Evolutionary conservation across 1,140 invertebrate genomes (phyloP).

Genomic region (Drosophila sucinea): DNA sequence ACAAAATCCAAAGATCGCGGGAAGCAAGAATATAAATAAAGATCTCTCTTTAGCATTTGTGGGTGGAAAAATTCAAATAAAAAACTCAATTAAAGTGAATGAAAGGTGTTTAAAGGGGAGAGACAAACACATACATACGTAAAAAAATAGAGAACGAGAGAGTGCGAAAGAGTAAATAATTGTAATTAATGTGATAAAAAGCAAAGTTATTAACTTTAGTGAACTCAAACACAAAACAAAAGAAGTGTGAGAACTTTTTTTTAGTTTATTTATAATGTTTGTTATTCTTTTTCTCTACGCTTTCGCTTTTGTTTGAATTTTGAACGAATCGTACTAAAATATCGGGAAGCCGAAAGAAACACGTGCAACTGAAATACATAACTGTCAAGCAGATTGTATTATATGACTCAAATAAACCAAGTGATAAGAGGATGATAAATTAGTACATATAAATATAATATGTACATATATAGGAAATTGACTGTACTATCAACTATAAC

Average conservation of each 20-base stretch:
- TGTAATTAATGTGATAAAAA: constrained; percentile 18
- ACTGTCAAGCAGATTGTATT: background rate
- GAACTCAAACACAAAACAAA: constrained; percentile 21
- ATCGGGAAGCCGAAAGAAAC: background rate
- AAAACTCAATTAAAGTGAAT: constrained; percentile 42
- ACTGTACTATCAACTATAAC: constrained; percentile 8
- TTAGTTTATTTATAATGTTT: constrained; percentile 38
- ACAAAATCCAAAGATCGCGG: constrained; percentile 25
- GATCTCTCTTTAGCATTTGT: constrained; percentile 12
- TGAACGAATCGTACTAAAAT: background rate
- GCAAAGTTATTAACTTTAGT: background rate
- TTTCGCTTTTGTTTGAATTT: constrained; percentile 46
- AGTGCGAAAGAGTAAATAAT: background rate
- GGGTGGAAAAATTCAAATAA: constrained; percentile 22
- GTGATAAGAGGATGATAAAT: constrained; percentile 4
- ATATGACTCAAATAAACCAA: constrained; percentile 9
- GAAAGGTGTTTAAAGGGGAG: constrained; percentile 21
- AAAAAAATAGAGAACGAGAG: constrained; percentile 5
- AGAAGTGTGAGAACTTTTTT: constrained; percentile 5
- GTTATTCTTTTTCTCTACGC: constrained; percentile 36
- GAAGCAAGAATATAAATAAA: constrained; percentile 2
- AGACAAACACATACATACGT: background rate
- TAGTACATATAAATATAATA: background rate
- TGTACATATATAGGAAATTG: background rate
- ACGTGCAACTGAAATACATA: constrained; percentile 22